Base-by-base conservation (phyloP, 1,140 invertebrate species). In the Aphaenogaster ashmeadi region DNA sequence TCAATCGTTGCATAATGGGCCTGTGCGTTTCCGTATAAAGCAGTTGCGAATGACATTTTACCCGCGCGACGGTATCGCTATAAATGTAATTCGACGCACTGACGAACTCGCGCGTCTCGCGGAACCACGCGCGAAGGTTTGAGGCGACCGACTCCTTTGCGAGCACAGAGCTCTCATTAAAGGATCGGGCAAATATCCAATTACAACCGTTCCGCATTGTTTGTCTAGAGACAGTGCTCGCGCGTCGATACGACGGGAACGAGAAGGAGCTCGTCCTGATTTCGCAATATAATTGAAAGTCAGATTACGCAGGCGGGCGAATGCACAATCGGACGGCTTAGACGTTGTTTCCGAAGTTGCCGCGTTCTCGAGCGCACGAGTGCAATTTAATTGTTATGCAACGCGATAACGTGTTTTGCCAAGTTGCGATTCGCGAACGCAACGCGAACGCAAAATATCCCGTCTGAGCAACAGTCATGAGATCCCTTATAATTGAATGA, bases 201-300 rank as follows among this genome's bases (percentile, higher is more conserved):
- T 84, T 84, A 84, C 69, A 47, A 84, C 69, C 50, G 54, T 60
- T 75, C 27, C 54, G 13, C 69, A 75, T 84, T 84, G 80, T 75
- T 84, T 75, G 69, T 11, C 54, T 6, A 2, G 41, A 75, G 69
- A 75, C 27, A 27, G 67, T 72, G 15, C 41, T 15, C 52, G 66
- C 67, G 21, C 66, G 15, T 60, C 80, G 69, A 62, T 84, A 60
- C 56, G 69, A 74, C 27, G 27, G 52, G 38, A 56, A 54, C 21
- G 79, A 44, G 36, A 56, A 52, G 11, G 69, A 60, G 69, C 27
- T 64, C 33, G 56, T 86, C 18, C 83, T 58, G 50, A 86, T 86
- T 81, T 80, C 9, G 74, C 47, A 58, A 41, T 13, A 67, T 79
- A 86, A 78, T 86, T 67, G 84, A 79, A 86, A 86, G 83, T 41